phyloP scores from a whole-genome alignment of 2,888 invertebrate species.

The Lobophora halterata region DNA sequence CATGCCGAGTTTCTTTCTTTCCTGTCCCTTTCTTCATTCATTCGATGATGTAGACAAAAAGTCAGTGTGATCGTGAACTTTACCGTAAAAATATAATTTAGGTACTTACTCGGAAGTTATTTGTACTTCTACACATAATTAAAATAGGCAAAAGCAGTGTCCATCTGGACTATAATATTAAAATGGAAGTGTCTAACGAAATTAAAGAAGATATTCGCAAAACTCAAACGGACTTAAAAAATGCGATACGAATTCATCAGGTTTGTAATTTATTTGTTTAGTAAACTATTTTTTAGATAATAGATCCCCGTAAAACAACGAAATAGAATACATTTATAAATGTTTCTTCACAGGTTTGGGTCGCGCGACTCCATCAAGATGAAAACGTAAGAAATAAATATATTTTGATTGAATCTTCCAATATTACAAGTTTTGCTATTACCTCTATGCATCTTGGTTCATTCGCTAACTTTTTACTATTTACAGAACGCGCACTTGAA shows the following conservation, averaged over 20 bases:
- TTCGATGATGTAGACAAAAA: too few relatives aligned
- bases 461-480: constrained; percentile 14
- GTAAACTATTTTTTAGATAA: too few relatives aligned
- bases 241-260: constrained; percentile 83
- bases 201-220: constrained; percentile 82
- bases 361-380: constrained; percentile 78
- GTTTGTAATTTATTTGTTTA: constrained; percentile 50
- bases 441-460: constrained; percentile 17
- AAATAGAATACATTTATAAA: neutral
- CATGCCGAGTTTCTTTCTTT: too few relatives aligned
- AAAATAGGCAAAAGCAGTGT: neutral
- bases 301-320: neutral
- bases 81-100: too few relatives aligned
- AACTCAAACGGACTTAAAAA: constrained; percentile 82
- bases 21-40: too few relatives aligned
- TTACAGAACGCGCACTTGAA: constrained; percentile 77
- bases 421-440: constrained; percentile 12
- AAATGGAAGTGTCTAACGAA: constrained; percentile 83
- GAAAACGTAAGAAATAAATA: constrained; percentile 66
- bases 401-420: constrained; percentile 8
- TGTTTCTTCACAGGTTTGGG: constrained; percentile 73
- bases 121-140: too few relatives aligned
- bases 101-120: too few relatives aligned
- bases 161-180: constrained; percentile 8
- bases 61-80: too few relatives aligned